These are phyloP conservation scores for Bombus breviceps DNA, from an alignment of 1,140 invertebrate species.

Conservation along the genomic window DNA sequence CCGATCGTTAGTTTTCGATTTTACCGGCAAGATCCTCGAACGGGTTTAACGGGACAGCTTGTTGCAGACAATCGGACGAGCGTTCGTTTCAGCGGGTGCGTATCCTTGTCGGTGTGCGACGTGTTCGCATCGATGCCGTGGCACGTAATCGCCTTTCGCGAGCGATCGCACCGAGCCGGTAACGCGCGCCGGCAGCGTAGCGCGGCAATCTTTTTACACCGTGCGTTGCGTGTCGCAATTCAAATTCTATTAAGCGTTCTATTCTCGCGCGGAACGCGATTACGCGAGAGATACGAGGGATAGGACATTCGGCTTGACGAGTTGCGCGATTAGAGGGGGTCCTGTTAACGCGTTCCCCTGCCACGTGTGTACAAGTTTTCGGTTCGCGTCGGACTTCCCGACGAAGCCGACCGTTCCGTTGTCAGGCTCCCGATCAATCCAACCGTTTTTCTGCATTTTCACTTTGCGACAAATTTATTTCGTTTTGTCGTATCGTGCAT, in stretches of 20 bases:
- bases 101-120: not conserved
- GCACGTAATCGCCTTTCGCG: conserved; percentile 11
- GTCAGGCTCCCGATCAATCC: no score
- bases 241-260: not conserved
- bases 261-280: not conserved
- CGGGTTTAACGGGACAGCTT: not conserved
- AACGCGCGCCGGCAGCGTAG: not conserved
- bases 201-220: not conserved
- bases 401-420: no score
- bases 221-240: not conserved
- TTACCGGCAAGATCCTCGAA: not conserved
- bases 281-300: not conserved
- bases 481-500: not conserved
- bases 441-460: no score
- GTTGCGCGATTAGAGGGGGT: not conserved
- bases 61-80: not conserved
- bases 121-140: not conserved
- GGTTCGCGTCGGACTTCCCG: no score
- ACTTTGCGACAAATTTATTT: not conserved
- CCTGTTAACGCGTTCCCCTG: no score
- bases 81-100: not conserved
- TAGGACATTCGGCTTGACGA: not conserved
- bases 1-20: not conserved
- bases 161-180: not conserved
- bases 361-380: no score